Base-by-base conservation (phyloP, 2,888 invertebrate genomes). In the Caenorhabditis afra region DNA sequence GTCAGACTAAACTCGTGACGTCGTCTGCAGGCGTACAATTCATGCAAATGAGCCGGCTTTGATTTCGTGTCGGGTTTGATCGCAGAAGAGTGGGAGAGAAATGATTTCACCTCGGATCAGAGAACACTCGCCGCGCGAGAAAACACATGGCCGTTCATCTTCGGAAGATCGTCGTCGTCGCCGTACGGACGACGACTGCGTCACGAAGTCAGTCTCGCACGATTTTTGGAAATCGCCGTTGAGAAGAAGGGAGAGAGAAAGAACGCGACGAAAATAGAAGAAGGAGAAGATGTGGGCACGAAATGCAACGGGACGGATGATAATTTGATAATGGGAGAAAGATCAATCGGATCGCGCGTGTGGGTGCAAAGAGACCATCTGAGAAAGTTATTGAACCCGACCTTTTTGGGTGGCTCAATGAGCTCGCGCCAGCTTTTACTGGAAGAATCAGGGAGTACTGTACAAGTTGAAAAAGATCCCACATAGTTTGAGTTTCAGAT, bases 121-220 rank as follows among this genome's bases (percentile, higher is more conserved):
- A 73, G 58, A 58, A 73, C 73, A 50, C 64, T 3, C 73, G 49
- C n/a, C n/a, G n/a, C n/a, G n/a, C n/a, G n/a, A n/a, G n/a, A n/a
- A n/a, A 62, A 55, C 71, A 62, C 71, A 62, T 62, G 14, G 29
- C 4, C 7, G 67, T 76, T 76, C 76, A 76, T 64, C 65, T 66
- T 66, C 66, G 55, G 53, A 66, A 66, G 55, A 66, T 66, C 66
- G 53, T 55, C 45, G 68, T 62, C n/a, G n/a, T n/a, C n/a, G n/a
- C n/a, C n/a, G 75, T 76, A 76, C 76, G 76, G 64, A 67, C 55
- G 55, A 68, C 64, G 61, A 66, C 62, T 76, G 58, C 76, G 76
- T 76, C 76, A 76, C 68, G 68, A 76, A 76, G 58, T 76, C 76
- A 76, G 61, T 68, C 44, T 62, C 55, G 76, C 50, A 23, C 76